phyloP scores from a whole-genome alignment of 2,113 vertebrate species.

The Thamnaconus septentrionalis region DNA sequence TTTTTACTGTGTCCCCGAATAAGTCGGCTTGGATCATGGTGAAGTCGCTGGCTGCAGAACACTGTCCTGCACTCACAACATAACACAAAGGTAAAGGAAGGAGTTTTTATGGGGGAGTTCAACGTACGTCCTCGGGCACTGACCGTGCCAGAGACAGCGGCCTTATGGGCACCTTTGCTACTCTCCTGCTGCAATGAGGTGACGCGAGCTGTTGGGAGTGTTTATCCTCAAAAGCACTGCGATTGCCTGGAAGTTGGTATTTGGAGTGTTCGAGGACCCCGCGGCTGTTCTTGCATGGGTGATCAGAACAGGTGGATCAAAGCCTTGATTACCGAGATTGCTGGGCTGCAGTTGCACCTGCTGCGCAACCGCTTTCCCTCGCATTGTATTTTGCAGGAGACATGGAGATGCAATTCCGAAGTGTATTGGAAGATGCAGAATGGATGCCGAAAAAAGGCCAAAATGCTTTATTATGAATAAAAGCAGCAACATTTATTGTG shows the following conservation, averaged over 20 bases:
- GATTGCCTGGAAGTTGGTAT: not conserved
- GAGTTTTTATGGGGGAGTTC: constrained; percentile 3
- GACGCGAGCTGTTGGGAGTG: constrained; percentile 1
- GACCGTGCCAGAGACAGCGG: constrained; percentile 22
- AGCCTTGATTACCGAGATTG: constrained; percentile 8
- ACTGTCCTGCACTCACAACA: constrained; percentile 45
- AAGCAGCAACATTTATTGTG: too few relatives aligned
- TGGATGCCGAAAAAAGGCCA: too few relatives aligned
- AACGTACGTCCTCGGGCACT: not conserved
- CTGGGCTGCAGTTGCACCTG: constrained; percentile 10
- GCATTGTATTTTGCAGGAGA: too few relatives aligned
- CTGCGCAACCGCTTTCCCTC: not conserved
- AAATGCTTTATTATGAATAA: too few relatives aligned
- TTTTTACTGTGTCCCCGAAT: constrained; percentile 40
- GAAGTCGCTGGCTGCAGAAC: constrained; percentile 54
- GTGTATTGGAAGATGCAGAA: too few relatives aligned
- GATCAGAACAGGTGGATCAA: constrained; percentile 3
- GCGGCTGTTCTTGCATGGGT: constrained; percentile 1
- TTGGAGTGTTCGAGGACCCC: not conserved
- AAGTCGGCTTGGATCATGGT: constrained; percentile 55
- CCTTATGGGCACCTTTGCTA: constrained; percentile 17
- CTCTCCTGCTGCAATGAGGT: constrained; percentile 16
- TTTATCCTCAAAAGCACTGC: constrained; percentile 3
- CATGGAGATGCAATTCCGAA: too few relatives aligned
- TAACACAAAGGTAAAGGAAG: constrained; percentile 24